Base-by-base conservation (phyloP, 2,797 vertebrate species). In the Lindbergichthys nudifrons region DNA sequence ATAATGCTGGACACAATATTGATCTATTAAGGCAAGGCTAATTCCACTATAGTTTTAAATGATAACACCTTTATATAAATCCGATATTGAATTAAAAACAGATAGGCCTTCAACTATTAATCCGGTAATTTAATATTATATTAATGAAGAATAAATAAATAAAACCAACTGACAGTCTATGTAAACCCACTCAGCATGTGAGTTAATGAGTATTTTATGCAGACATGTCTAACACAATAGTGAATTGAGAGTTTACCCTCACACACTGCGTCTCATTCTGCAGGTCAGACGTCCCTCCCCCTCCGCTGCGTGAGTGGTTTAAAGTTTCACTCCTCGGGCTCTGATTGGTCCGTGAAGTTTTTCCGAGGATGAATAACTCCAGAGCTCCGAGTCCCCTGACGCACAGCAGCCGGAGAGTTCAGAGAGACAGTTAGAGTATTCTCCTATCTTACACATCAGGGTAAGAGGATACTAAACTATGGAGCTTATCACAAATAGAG, bases 271-370 rank as follows among this genome's bases (percentile, higher is more conserved):
- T 36, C 67, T 72, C 45, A 43, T 18, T 36, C 80, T 58, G 52
- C 83, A 73, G 86, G 73, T 75, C 89, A 79, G 82, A 73, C 75
- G 16, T 46, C 77, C 87, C 77, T 60, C 87, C 80, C 65, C 76
- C 87, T 73, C 80, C 66, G 5, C 43, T 1, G 60, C 50, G 85
- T 87, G 92, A 92, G 86, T 91, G 92, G 93, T 91, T 93, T 92
- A 94, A 94, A 94, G 94, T 95, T 93, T 91, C 88, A 41, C 70
- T 56, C 2, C 80, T 59, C 75, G 77, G 36, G 0, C 76, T 84
- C 87, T 92, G 90, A 94, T 95, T 93, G 91, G 93, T 62, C 70
- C 12, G 5, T 23, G 53, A 79, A 90, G 88, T 93, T 93, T 81
- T 53, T 74, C 89, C 45, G 68, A 66, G 63, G 74, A 64, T 46